These are phyloP conservation scores for Coecobrya sp. DNA, from an alignment of 2,888 invertebrate genomes.

Conservation along the genomic window DNA sequence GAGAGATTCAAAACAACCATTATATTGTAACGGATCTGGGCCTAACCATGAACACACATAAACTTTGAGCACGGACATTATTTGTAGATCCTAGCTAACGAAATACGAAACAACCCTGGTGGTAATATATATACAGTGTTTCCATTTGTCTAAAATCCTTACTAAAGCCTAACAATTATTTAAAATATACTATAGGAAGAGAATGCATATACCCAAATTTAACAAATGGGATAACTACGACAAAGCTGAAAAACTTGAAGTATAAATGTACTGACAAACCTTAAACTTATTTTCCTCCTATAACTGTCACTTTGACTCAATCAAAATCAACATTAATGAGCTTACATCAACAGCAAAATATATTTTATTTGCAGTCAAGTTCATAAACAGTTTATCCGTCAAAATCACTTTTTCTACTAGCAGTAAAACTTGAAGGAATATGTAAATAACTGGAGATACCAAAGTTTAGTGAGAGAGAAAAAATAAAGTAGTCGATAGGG, in stretches of 20 bases:
- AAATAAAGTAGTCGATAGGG: slow-evolving; percentile 38
- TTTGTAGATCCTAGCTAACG: not conserved
- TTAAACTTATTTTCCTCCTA: not conserved
- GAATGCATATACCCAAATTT: too few relatives aligned
- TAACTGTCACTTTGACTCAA: slow-evolving; percentile 43
- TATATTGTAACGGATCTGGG: not conserved
- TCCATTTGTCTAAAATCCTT: too few relatives aligned
- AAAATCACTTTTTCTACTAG: not conserved
- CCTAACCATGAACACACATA: not conserved
- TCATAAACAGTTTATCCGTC: not conserved
- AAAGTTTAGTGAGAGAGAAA: not conserved
- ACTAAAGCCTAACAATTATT: too few relatives aligned
- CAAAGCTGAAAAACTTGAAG: too few relatives aligned
- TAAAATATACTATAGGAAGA: too few relatives aligned
- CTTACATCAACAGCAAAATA: slow-evolving; percentile 19
- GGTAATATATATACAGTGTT: too few relatives aligned
- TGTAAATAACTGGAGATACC: too few relatives aligned
- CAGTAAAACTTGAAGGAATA: not conserved
- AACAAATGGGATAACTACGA: too few relatives aligned
- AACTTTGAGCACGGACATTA: not conserved
- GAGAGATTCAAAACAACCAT: not conserved
- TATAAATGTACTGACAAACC: not conserved
- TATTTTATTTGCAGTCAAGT: not conserved
- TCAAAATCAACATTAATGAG: slow-evolving; percentile 68
- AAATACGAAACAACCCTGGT: too few relatives aligned